Percentiles rank a stretch among this genome's conserved stretches.
phyloP scores from a whole-genome alignment of 2,888 invertebrate species.

The Megamerina dolium region DNA sequence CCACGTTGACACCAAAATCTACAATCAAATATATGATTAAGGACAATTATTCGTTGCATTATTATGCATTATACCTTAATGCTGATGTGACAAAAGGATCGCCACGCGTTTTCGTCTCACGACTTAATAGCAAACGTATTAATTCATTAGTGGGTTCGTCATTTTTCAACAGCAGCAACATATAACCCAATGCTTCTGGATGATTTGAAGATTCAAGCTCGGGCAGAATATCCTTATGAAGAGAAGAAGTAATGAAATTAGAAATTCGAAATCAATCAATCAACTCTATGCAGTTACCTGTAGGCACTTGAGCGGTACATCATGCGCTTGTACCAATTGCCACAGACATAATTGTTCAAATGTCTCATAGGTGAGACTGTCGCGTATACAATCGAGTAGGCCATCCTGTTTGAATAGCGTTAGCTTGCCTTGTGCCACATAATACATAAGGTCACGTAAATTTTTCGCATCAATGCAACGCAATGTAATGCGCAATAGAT shows the following conservation, averaged over 20 bases:
- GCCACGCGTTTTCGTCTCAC: slow-evolving; percentile 62
- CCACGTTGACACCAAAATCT: slow-evolving; percentile 88
- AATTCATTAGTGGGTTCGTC: slow-evolving; percentile 85
- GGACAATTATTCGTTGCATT: not conserved
- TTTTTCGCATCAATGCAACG: slow-evolving; percentile 86
- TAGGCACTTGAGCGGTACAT: slow-evolving; percentile 86
- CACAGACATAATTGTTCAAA: slow-evolving; percentile 96
- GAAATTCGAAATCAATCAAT: not conserved
- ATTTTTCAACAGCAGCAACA: slow-evolving; percentile 84
- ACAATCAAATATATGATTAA: no score
- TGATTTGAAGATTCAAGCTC: slow-evolving; percentile 78
- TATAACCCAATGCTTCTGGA: slow-evolving; percentile 86
- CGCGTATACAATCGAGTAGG: slow-evolving; percentile 66
- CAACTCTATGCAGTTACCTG: slow-evolving; percentile 36
- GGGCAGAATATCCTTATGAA: slow-evolving; percentile 52
- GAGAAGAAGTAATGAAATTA: not conserved
- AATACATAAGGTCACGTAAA: slow-evolving; percentile 83
- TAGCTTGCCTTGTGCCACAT: slow-evolving; percentile 81
- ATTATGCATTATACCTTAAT: slow-evolving; percentile 55
- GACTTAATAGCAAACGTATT: slow-evolving; percentile 74
- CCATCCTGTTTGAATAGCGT: slow-evolving; percentile 75
- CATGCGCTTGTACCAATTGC: slow-evolving; percentile 92
- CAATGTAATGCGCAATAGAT: slow-evolving; percentile 81
- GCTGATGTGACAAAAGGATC: slow-evolving; percentile 89
- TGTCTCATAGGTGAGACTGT: slow-evolving; percentile 91